Base-by-base conservation (phyloP, 2,113 vertebrate species). In the Megalops atlanticus region DNA sequence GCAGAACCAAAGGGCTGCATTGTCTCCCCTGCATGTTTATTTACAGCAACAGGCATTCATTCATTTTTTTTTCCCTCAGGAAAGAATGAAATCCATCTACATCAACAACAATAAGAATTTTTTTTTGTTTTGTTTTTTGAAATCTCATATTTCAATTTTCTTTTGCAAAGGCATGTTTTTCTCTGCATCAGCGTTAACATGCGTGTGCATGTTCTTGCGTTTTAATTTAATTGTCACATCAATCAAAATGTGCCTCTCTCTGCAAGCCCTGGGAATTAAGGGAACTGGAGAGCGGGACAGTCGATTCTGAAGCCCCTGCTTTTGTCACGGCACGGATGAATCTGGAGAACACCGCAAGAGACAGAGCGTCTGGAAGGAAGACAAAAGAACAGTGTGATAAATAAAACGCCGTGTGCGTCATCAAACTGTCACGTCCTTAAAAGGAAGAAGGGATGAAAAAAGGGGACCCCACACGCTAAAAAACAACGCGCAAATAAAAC, bases 381-480 rank as follows among this genome's bases (percentile, higher is more conserved):
- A 39, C 41, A 21, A 31, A 72, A 78, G 83, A 84, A 84, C 82
- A 82, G 71, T 38, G 33, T 80, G 73, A 87, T 91, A 89, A 93
- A 92, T 90, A 86, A 89, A 77, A 74, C 43, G 1, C 14, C 54
- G 78, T 86, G 90, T 89, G 83, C 86, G 85, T 91, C 88, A 89
- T 92, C 87, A 90, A 89, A 86, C 83, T 91, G 90, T 89, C 91
- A 88, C 76, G 24, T 76, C 45, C 18, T 43, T 73, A 70, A 71
- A 73, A 24, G 45, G 49, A 33, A 83, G 83, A 72, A 11, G 33
- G 75, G 87, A 84, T 83, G 84, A 84, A 84, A 85, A n/a, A n/a
- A n/a, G n/a, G n/a, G 81, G 84, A 83, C 41, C 31, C 82, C 52
- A 16, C 80, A 39, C 58, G 40, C 73, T 82, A 75, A 88, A 78